Percentiles rank a stretch among this genome's conserved stretches.
These are phyloP conservation scores for Polyommatus icarus DNA, from an alignment of 2,888 invertebrate species.

Conservation along the genomic window DNA sequence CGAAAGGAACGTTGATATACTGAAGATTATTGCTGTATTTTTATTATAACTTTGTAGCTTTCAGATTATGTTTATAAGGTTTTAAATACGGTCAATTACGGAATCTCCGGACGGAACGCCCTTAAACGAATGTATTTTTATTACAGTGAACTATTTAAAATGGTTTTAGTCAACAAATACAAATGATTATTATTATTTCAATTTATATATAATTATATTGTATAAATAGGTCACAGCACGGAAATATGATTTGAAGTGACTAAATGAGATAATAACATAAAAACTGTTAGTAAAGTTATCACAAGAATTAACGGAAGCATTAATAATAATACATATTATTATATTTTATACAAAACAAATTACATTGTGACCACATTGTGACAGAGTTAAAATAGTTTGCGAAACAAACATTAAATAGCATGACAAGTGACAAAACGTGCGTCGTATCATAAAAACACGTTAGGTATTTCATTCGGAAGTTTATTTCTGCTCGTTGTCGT, in stretches of 20 bases:
- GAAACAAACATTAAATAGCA: slow-evolving; percentile 2
- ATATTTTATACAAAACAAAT: background rate
- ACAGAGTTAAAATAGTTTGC: background rate
- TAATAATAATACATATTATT: background rate
- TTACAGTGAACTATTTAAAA: no score
- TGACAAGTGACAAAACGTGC: slow-evolving; percentile 1
- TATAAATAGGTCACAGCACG: background rate
- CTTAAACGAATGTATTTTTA: no score
- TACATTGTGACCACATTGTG: no score
- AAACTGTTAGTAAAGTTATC: background rate
- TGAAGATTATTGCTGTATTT: no score
- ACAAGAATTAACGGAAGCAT: background rate
- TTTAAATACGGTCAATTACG: no score
- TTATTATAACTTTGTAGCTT: no score
- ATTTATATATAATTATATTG: background rate
- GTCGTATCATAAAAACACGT: slow-evolving; percentile 9
- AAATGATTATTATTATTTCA: background rate
- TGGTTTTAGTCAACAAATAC: background rate
- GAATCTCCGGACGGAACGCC: no score
- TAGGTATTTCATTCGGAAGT: slow-evolving; percentile 27
- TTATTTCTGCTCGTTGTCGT: slow-evolving; percentile 35
- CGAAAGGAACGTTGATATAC: no score
- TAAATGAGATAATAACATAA: background rate
- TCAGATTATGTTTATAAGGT: no score
- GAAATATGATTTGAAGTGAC: background rate